Evolutionary conservation across 2,888 invertebrate genomes (phyloP).

Genomic region (Andrena praecox): DNA sequence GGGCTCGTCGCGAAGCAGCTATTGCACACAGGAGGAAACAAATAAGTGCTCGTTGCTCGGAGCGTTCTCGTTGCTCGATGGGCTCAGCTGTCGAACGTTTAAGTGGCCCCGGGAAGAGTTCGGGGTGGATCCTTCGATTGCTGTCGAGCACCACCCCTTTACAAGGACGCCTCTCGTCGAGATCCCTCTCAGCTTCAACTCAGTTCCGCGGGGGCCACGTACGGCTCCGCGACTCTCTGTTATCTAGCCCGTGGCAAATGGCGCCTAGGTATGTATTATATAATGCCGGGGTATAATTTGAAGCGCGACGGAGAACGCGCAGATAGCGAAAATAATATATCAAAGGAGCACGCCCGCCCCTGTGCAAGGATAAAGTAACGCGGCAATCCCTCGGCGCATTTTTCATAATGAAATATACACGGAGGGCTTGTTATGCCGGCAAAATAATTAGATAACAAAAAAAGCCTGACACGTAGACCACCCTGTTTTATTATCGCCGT

Average conservation of each 20-base stretch:
- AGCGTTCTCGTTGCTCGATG: neutral
- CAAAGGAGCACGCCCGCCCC: neutral
- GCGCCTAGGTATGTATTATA: neutral
- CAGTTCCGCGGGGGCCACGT: neutral
- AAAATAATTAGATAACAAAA: constrained; percentile 12
- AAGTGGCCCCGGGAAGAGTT: neutral
- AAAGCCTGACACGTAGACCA: neutral
- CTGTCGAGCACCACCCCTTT: neutral
- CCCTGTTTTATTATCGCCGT: neutral
- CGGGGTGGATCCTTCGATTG: neutral
- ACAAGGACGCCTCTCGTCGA: constrained; percentile 1
- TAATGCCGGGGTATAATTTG: neutral
- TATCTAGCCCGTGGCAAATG: neutral
- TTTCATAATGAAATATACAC: constrained; percentile 9
- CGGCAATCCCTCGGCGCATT: neutral
- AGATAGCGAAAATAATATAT: neutral
- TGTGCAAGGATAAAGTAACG: neutral
- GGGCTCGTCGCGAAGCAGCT: neutral
- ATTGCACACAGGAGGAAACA: neutral
- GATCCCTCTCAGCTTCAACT: too few relatives aligned
- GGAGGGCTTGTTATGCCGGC: neutral
- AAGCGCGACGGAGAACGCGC: neutral
- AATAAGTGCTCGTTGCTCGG: constrained; percentile 2
- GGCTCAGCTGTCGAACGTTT: neutral
- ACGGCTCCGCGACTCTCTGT: neutral